Base-by-base conservation (phyloP, 1,140 invertebrate genomes). In the Aphelenchoides avenae region DNA sequence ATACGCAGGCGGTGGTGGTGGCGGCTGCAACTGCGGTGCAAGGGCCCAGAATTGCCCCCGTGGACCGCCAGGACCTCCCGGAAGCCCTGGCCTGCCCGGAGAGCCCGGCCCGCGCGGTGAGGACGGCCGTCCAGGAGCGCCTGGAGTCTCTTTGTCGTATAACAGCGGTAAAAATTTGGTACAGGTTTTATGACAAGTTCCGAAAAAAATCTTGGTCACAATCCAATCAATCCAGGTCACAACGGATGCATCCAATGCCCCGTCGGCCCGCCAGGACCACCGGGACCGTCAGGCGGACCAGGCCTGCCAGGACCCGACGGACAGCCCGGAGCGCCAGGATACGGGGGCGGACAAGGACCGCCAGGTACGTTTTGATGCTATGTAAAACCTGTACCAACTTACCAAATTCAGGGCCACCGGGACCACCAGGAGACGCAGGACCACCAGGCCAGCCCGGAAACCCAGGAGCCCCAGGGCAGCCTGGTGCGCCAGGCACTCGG, bases 51-150 rank as follows among this genome's bases (percentile, higher is more conserved):
- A 15, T 11, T 44, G 42, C 42, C 42, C 42, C 13, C 13, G 9
- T 39, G 42, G 42, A 33, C 42, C 42, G 9, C 42, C 9, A 33
- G 15, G 42, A 9, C 15, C 42, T 36, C 59, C 61, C 11, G 24
- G 54, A 34, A 46, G 53, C 36, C 42, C 34, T 33, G 34, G 44
- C n/a, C n/a, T 15, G n/a, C 9, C 26, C 26, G 55, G 57, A 5
- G 49, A 42, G 18, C 5, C 24, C 15, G 41, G 57, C 42, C 30
- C 27, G 31, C 22, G 41, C 4, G 57, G 27, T 29, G 22, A 59
- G 18, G 11, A 47, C 27, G 37, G 44, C 29, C 27, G 40, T 37
- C 3, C 57, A 1, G 41, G 48, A 33, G 39, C 43, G 39, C 3
- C 57, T 1, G 41, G 48, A n/a, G n/a, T n/a, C n/a, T n/a, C n/a